Evolutionary conservation across 53 echinoderm and acorn worm species (phyloP), one percentile per base, ranked within the genome.

Genomic region (Mesocentrotus franciscanus): DNA sequence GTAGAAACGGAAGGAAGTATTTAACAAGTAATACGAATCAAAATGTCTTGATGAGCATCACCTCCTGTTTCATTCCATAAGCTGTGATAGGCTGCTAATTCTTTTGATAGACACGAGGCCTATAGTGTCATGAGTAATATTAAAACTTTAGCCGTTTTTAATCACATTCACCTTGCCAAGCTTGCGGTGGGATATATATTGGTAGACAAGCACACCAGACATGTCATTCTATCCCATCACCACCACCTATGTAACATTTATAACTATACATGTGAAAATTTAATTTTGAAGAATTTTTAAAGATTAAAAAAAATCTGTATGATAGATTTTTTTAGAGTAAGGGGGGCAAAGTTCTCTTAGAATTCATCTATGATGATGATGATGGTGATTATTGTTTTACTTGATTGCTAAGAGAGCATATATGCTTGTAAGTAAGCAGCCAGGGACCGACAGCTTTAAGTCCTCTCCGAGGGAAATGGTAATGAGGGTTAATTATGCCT

Each of bases 11-110:
- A 2, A 84, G 84, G 84, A 84, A 84, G 84, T 49, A 24, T 84
- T 84, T 84, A 84, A 84, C 84, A 84, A 49, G 84, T 84, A 49
- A 84, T 49, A 32, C 49, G 16, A 83, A 83, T 83, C 22, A 83
- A 39, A 22, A 15, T 83, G 7, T 83, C 83, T 83, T 49, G 84
- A 84, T 84, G 84, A 84, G 49, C 42, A 49, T 8, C 49, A 49
- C 29, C 32, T 74, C 32, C 74, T 74, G 74, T 74, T 29, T 68
- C 24, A 68, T 68, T 68, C 14, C 49, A 49, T 81, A 39, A 39
- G 8, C 42, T 20, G 8, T 56, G 87, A 26, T 87, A 15, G 12
- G 59, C 10, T 17, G 87, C 24, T 58, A 10, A 87, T 26, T 56
- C 87, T 59, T 29, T 5, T 87, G 14, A 27, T 27, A 87, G 58